Evolutionary conservation across 2,113 vertebrate genomes (phyloP).

Genomic region (Verasper variegatus): DNA sequence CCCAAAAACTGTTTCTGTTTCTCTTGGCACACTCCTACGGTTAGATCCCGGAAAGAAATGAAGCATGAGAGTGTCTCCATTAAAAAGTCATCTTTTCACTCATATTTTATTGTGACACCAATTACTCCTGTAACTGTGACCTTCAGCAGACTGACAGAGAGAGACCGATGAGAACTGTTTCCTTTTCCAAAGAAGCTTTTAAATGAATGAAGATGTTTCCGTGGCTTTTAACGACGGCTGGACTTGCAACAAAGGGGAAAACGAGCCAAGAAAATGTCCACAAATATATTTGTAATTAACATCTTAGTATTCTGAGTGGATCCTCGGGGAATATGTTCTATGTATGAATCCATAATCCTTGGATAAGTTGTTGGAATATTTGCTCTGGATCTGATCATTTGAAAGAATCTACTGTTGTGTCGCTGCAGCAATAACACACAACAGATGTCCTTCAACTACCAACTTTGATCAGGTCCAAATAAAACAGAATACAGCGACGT

Average conservation of each 20-base stretch:
- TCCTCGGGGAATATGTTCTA: slow-evolving; percentile 11
- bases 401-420: not conserved
- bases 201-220: slow-evolving; percentile 29
- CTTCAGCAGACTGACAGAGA: not conserved
- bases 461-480: too few relatives aligned
- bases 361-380: slow-evolving; percentile 12
- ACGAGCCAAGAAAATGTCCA: slow-evolving; percentile 21
- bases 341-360: slow-evolving; percentile 2
- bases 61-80: slow-evolving; percentile 23
- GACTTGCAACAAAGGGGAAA: slow-evolving; percentile 7
- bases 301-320: not conserved
- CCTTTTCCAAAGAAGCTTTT: slow-evolving; percentile 7
- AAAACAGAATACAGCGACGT: too few relatives aligned
- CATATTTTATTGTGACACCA: slow-evolving; percentile 16
- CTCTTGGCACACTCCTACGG: not conserved
- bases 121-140: slow-evolving; percentile 4
- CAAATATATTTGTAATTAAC: too few relatives aligned
- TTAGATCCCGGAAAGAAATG: slow-evolving; percentile 15
- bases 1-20: not conserved
- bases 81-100: slow-evolving; percentile 29
- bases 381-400: slow-evolving; percentile 12
- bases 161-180: not conserved
- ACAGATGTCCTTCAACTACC: slow-evolving; percentile 16
- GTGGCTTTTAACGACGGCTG: slow-evolving; percentile 14
- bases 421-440: slow-evolving; percentile 29